A percentile compares a stretch with the other conserved stretches of the same genome.
Conservation (phyloP, 2,797 vertebrate species). For the Lepus townsendii region DNA sequence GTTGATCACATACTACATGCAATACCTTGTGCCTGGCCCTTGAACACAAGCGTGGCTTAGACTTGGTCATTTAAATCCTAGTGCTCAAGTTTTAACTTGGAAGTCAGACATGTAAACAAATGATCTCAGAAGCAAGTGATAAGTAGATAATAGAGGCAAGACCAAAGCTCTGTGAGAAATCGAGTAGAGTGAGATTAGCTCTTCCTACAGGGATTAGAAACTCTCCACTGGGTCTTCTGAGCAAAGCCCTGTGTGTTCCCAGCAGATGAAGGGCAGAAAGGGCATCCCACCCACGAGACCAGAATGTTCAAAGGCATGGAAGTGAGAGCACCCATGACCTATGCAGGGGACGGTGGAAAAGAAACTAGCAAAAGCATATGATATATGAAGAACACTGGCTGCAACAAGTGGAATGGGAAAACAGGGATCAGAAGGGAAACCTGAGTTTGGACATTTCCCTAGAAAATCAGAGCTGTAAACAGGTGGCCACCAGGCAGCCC, state of each 20-base stretch:
- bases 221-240: background rate
- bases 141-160: background rate
- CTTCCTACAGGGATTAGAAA: background rate
- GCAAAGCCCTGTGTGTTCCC: background rate
- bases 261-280: background rate
- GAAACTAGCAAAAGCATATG: background rate
- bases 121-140: slow-evolving; percentile 3
- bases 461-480: background rate
- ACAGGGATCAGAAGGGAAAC: background rate
- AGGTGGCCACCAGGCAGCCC: background rate
- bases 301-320: background rate
- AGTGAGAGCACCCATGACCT: background rate
- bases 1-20: background rate
- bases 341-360: background rate
- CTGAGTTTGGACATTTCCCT: background rate
- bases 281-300: background rate
- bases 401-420: background rate
- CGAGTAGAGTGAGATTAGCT: background rate
- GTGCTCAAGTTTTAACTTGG: slow-evolving; percentile 13
- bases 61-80: background rate
- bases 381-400: background rate
- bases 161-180: background rate
- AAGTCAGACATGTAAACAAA: background rate
- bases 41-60: background rate
- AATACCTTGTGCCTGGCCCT: background rate